phyloP scores from a whole-genome alignment of 2,888 invertebrate species.

The Aquatica leii region DNA sequence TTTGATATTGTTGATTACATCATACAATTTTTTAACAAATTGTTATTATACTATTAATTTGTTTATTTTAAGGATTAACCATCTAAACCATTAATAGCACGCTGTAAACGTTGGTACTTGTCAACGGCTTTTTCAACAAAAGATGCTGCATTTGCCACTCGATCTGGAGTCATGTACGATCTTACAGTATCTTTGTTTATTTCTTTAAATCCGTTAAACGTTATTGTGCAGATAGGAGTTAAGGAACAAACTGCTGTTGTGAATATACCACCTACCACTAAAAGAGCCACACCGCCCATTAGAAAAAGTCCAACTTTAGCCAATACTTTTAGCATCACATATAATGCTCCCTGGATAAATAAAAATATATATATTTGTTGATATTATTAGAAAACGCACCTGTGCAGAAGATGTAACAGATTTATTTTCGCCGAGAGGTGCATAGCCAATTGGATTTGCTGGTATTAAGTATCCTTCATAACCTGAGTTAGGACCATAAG shows the following conservation, averaged over 20 bases:
- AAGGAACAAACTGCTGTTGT: slow-evolving; percentile 68
- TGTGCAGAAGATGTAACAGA: slow-evolving; percentile 36
- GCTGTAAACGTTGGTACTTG: slow-evolving; percentile 63
- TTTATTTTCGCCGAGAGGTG: slow-evolving; percentile 24
- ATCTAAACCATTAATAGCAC: slow-evolving; percentile 36
- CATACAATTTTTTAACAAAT: no score
- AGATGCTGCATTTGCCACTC: slow-evolving; percentile 66
- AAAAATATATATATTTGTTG: slow-evolving; percentile 29
- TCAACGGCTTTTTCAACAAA: slow-evolving; percentile 70
- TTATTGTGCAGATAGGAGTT: slow-evolving; percentile 69
- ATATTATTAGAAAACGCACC: slow-evolving; percentile 27
- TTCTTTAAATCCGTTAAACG: slow-evolving; percentile 60
- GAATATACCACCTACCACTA: slow-evolving; percentile 65
- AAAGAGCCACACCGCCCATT: slow-evolving; percentile 58
- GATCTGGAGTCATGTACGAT: slow-evolving; percentile 66
- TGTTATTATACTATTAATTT: no score
- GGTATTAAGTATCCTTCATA: slow-evolving; percentile 61
- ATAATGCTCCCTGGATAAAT: slow-evolving; percentile 53
- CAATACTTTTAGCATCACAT: slow-evolving; percentile 51
- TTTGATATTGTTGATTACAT: no score
- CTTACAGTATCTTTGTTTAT: slow-evolving; percentile 64
- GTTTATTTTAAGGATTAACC: no score
- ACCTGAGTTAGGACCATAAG: slow-evolving; percentile 45
- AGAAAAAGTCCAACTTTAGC: slow-evolving; percentile 61
- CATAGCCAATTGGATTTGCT: slow-evolving; percentile 20